Conservation (phyloP, 2,113 vertebrate genomes). For the Syrmaticus mikado region DNA sequence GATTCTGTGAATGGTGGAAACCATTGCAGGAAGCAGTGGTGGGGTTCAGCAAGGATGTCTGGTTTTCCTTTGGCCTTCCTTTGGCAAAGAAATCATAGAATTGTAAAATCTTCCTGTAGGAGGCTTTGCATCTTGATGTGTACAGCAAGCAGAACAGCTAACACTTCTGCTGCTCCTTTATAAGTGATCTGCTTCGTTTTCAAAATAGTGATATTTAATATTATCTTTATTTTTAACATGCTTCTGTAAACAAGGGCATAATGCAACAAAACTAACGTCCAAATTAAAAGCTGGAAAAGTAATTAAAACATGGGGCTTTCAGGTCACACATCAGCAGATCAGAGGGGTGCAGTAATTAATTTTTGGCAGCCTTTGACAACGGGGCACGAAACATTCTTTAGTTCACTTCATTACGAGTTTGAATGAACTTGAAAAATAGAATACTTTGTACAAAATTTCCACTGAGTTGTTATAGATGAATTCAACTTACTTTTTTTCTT, state of each 20-base stretch:
- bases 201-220: background rate
- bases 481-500: background rate
- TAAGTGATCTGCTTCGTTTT: background rate
- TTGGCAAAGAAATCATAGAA: no score
- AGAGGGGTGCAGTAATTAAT: background rate
- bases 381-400: background rate
- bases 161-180: background rate
- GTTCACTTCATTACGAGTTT: background rate
- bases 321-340: background rate
- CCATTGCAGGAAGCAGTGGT: fast-evolving
- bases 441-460: background rate
- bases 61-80: background rate
- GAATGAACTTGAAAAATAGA: background rate
- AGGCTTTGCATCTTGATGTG: background rate
- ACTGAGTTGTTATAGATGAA: background rate
- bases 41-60: background rate
- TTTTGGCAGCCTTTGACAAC: background rate
- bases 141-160: background rate
- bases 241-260: background rate
- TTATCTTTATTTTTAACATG: background rate
- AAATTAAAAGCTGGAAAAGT: background rate
- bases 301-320: background rate
- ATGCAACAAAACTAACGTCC: background rate
- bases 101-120: no score
- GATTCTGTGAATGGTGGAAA: background rate